Base-by-base conservation (phyloP, 2,888 invertebrate species). In the Lasioglossum vierecki region DNA sequence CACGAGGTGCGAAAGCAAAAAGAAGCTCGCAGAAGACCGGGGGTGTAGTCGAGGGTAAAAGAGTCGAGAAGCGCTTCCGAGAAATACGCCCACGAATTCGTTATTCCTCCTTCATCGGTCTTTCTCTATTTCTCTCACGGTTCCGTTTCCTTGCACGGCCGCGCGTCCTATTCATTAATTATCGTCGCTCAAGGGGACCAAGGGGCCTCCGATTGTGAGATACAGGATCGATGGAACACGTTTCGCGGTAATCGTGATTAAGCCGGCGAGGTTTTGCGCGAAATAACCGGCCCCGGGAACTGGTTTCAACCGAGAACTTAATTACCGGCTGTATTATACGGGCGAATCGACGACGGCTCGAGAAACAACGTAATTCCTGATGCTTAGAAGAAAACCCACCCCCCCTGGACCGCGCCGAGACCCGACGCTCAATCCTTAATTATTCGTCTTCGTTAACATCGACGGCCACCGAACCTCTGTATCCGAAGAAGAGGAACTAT, bases 1-100 rank as follows among this genome's bases (percentile, higher is more conserved):
- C 82, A 82, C 86, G 80, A 91, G 91, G 92, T 90, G 92, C 88
- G 91, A 92, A 84, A 91, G 89, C 80, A 79, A 92, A 79, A 82
- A 79, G 77, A 72, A 53, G 75, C 70, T 39, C 53, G 53, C 53
- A 15, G 72, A 66, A 66, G 57, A 70, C 77, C 68, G 73, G 76
- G 80, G 60, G 30, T 30, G 30, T 76, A 80, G 82, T 30, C 82
- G 79, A 84, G 85, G 71, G 86, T 77, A 83, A 82, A 84, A 85
- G 90, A 86, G 90, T 88, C 88, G 87, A 79, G 75, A 81, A 86
- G 77, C 80, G 77, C 80, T 90, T 86, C 84, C 80, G 82, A 90
- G 86, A 91, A 86, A 46, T 84, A 84, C 80, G 78, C 81, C 75
- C 84, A 75, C 85, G 79, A 79, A 82, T 82, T 85, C 80, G 83